A percentile compares a stretch with the other conserved stretches of the same genome.
Conservation (phyloP, 2,113 vertebrate genomes). For the Mellivora capensis region DNA sequence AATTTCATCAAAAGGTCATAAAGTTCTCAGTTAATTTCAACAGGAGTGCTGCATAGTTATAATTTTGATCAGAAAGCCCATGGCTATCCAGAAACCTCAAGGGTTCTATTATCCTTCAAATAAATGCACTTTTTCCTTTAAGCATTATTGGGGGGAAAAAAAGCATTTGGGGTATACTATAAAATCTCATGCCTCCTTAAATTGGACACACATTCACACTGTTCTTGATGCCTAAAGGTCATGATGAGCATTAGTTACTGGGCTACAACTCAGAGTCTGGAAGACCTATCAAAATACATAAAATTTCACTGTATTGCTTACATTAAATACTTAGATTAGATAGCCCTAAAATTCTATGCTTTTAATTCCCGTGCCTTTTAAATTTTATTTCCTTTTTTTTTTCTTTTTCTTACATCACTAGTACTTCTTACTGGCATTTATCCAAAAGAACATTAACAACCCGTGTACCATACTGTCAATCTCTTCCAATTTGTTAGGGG, state of each 20-base stretch:
- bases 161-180: not conserved
- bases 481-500: not conserved
- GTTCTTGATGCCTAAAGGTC: not conserved
- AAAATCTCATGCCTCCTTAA: not conserved
- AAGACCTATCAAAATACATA: not conserved
- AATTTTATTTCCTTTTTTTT: not conserved
- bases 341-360: not conserved
- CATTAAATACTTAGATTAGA: not conserved
- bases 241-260: not conserved
- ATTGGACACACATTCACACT: not conserved
- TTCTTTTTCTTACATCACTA: not conserved
- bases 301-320: not conserved
- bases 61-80: constrained; percentile 31
- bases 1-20: constrained; percentile 16
- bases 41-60: not conserved
- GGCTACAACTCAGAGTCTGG: not conserved
- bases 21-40: constrained; percentile 41
- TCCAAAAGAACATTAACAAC: not conserved
- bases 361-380: not conserved
- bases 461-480: not conserved
- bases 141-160: not conserved
- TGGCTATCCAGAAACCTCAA: not conserved
- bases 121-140: not conserved
- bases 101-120: not conserved
- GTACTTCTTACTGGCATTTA: constrained; percentile 6